Conservation (phyloP, 2,113 vertebrate genomes). For the Myrmecobius fasciatus region DNA sequence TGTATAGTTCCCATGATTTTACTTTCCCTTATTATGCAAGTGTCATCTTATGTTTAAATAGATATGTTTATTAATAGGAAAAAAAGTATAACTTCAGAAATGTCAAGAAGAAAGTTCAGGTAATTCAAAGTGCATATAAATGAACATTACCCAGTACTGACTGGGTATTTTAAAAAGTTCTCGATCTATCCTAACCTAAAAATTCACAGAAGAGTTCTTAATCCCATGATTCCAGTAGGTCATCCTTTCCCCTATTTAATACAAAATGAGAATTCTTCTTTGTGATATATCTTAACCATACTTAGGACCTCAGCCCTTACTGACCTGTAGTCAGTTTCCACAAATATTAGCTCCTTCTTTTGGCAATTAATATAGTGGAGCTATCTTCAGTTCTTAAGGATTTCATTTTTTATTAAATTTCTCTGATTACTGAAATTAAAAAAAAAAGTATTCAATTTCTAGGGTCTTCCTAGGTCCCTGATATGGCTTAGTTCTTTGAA, state of each 20-base stretch:
- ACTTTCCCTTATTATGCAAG: neutral
- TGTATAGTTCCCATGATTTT: neutral
- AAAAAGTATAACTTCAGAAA: neutral
- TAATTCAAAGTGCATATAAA: neutral
- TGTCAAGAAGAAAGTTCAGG: neutral
- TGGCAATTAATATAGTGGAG: neutral
- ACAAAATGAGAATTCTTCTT: neutral
- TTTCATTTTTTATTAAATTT: neutral
- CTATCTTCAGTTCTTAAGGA: neutral
- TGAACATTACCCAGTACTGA: neutral
- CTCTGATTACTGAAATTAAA: neutral
- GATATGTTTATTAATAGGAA: neutral
- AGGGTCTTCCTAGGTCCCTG: neutral
- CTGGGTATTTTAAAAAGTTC: neutral
- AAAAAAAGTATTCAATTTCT: neutral
- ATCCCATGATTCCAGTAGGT: neutral
- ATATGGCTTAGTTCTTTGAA: neutral
- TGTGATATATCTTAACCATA: neutral
- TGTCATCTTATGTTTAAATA: neutral
- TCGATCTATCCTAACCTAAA: neutral
- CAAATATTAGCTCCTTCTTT: neutral
- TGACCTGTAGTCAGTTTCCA: neutral
- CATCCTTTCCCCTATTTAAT: neutral
- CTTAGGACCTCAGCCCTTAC: neutral
- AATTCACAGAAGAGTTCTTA: neutral